A percentile compares a stretch with the other conserved stretches of the same genome.
These are phyloP conservation scores for Psittacula cyanocephala DNA, from an alignment of 2,113 vertebrate genomes.

Conservation along the genomic window DNA sequence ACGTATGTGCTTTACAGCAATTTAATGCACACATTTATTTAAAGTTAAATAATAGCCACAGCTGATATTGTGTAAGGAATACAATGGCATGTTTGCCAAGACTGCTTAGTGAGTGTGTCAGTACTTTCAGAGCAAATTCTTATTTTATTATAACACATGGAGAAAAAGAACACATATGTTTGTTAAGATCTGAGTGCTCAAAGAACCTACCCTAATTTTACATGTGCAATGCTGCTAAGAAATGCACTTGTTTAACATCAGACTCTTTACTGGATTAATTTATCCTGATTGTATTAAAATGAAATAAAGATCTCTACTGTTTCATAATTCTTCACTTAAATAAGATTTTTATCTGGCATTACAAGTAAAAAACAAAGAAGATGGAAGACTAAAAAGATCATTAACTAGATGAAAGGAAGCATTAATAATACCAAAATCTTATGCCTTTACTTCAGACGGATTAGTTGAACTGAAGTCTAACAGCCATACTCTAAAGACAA, in stretches of 20 bases:
- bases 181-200: background rate
- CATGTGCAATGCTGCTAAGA: background rate
- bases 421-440: background rate
- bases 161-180: background rate
- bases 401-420: background rate
- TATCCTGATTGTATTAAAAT: background rate
- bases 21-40: background rate
- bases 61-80: background rate
- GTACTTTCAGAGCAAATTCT: background rate
- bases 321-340: background rate
- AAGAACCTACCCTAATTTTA: background rate
- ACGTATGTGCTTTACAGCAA: background rate
- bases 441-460: background rate
- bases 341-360: background rate
- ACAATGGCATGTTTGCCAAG: background rate
- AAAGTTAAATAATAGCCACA: background rate
- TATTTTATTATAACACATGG: background rate
- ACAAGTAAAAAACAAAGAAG: background rate
- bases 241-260: conserved; percentile 20
- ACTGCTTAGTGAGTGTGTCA: background rate
- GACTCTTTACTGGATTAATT: background rate
- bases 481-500: background rate
- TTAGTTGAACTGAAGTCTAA: background rate
- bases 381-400: background rate
- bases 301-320: conserved; percentile 5